Base-by-base conservation (phyloP, 2,113 vertebrate species). In the Gracilinanus agilis region DNA sequence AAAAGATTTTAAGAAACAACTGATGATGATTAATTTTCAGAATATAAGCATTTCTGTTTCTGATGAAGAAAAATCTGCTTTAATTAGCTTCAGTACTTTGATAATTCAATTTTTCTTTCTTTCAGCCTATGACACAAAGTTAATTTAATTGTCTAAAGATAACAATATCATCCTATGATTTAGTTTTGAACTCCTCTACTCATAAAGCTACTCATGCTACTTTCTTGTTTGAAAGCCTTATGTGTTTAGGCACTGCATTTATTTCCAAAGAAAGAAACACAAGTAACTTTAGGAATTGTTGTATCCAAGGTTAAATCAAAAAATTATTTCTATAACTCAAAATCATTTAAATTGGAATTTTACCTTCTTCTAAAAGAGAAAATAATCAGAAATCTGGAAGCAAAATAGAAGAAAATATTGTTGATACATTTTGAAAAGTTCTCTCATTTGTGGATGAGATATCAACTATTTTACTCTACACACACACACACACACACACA, bases 1-100 rank as follows among this genome's bases (percentile, higher is more conserved):
- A 90, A 95, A 92, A 92, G 94, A 83, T 56, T 88, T 40, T 83
- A 21, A 40, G 67, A 90, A 95, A 67, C 94, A 96, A 92, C 24
- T 95, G 91, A 93, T 94, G 8, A 91, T 4, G 94, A 91, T 89
- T 91, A 89, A 94, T 90, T 93, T 10, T 93, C 19, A 56, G 75
- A n/a, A 54, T 75, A 53, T 49, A 67, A 83, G 91, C 56, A 95
- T 95, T 95, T 95, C n/a, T 95, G 34, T 83, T 40, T 40, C 67
- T 83, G 34, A 83, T 27, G 21, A 83, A 40, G 67, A 83, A 83
- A 83, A 83, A 83, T 40, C 16, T 40, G 34, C 67, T 83, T n/a
- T 83, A 83, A 40, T n/a, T 40, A 40, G 67, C n/a, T 83, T 40
- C n/a, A n/a, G 40, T 83, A 83, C 2, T 83, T 40, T 83, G 19